Percentiles rank a stretch among this genome's conserved stretches.
phyloP scores from a whole-genome alignment of 1,140 invertebrate genomes.

The Anastrepha ludens region DNA sequence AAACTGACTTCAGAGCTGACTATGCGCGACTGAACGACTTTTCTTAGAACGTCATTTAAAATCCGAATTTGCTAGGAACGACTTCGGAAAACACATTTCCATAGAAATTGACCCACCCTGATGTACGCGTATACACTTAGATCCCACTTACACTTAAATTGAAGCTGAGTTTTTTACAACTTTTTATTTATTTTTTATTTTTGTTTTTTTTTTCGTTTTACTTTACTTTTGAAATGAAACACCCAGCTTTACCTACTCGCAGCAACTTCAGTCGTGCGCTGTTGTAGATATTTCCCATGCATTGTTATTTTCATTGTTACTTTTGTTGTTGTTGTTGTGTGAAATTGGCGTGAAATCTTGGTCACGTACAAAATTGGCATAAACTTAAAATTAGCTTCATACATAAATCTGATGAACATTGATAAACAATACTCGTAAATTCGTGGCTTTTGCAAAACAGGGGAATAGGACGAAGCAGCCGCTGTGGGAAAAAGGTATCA shows the following conservation, averaged over 20 bases:
- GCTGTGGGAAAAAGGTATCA: too few species aligned
- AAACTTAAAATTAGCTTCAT: constrained; percentile 39
- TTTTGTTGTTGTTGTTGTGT: background rate
- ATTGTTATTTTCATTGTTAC: background rate
- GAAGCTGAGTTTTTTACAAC: background rate
- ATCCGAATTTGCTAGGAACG: too few species aligned
- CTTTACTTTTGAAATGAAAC: background rate
- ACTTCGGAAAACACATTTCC: too few species aligned
- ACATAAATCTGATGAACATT: constrained; percentile 45
- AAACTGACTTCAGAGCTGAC: too few species aligned
- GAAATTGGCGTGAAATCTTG: constrained; percentile 33
- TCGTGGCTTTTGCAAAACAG: background rate
- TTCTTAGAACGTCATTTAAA: too few species aligned
- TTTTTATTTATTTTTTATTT: background rate
- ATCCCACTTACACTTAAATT: background rate
- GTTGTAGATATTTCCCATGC: background rate
- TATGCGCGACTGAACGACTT: too few species aligned
- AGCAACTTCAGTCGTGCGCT: background rate
- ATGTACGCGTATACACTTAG: too few species aligned
- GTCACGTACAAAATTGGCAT: constrained; percentile 43
- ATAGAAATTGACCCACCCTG: too few species aligned
- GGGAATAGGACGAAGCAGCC: too few species aligned
- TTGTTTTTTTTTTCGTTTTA: background rate
- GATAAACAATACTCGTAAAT: constrained; percentile 42
- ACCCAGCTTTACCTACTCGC: background rate